phyloP scores from a whole-genome alignment of 2,113 vertebrate species.

The Isurus oxyrinchus region DNA sequence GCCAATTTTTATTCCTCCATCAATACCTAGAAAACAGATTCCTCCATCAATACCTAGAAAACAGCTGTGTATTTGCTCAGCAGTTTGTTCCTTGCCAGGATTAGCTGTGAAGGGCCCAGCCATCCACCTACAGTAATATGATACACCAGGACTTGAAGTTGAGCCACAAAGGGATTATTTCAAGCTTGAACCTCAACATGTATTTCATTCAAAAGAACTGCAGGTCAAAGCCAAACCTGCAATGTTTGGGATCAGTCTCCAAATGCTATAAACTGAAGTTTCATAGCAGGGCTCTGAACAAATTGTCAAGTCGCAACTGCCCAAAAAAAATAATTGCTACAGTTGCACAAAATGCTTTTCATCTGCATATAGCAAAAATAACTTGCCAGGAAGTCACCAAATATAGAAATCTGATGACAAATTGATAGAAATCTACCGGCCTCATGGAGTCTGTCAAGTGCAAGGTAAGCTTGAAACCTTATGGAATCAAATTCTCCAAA shows the following conservation, averaged over 20 bases:
- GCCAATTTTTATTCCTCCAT: neutral
- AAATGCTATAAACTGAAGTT: neutral
- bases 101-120: neutral
- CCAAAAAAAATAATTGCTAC: neutral
- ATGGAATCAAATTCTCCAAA: neutral
- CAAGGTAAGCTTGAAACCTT: neutral
- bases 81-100: neutral
- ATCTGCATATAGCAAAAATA: neutral
- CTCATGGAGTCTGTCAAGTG: neutral
- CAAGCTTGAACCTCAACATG: neutral
- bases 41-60: neutral
- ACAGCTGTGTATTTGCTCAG: neutral
- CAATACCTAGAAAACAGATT: neutral
- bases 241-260: neutral
- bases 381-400: neutral
- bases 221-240: neutral
- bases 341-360: neutral
- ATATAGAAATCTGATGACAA: neutral
- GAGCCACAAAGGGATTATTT: neutral
- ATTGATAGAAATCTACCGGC: neutral
- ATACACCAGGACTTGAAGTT: neutral
- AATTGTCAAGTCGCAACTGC: neutral
- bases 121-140: neutral
- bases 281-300: neutral
- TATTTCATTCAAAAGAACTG: neutral